These are phyloP conservation scores for Beris morrisii DNA, from an alignment of 2,888 invertebrate species.

Conservation along the genomic window DNA sequence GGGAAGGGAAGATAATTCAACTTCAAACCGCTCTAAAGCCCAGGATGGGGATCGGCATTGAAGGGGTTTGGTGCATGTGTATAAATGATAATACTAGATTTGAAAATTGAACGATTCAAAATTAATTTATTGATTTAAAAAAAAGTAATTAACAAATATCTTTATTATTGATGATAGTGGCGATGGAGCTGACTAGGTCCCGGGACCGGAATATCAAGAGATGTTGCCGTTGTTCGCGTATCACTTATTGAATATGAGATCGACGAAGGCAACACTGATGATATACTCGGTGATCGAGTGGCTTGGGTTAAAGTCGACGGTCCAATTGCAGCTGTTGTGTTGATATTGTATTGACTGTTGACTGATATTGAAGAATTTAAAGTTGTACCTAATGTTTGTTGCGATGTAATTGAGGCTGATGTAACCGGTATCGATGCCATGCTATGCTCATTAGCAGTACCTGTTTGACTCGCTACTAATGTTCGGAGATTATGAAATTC, in stretches of 20 bases:
- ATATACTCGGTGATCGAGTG: background rate
- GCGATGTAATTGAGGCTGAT: conserved; percentile 13
- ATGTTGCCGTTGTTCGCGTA: conserved; percentile 31
- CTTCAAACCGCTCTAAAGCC: too few species aligned
- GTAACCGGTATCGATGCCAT: conserved; percentile 10
- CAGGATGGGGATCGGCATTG: too few species aligned
- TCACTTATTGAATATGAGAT: background rate
- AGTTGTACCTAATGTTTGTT: conserved; percentile 22
- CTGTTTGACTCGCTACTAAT: conserved; percentile 43
- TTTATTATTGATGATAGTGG: conserved; percentile 34
- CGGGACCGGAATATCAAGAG: conserved; percentile 39
- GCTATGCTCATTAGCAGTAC: conserved; percentile 30
- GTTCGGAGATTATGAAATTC: conserved; percentile 66
- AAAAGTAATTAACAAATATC: conserved; percentile 6
- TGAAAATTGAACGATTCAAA: conserved; percentile 5
- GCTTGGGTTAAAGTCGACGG: conserved; percentile 24
- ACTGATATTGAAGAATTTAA: conserved; percentile 32
- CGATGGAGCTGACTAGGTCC: conserved; percentile 36
- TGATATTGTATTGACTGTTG: conserved; percentile 14
- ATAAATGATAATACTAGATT: background rate
- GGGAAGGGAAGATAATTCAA: too few species aligned
- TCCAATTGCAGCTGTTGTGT: conserved; percentile 34
- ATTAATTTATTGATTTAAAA: background rate
- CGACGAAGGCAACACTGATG: conserved; percentile 5
- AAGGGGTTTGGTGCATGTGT: too few species aligned